phyloP scores from a whole-genome alignment of 2,888 invertebrate species.

The Parapristionchus giblindavisi region DNA sequence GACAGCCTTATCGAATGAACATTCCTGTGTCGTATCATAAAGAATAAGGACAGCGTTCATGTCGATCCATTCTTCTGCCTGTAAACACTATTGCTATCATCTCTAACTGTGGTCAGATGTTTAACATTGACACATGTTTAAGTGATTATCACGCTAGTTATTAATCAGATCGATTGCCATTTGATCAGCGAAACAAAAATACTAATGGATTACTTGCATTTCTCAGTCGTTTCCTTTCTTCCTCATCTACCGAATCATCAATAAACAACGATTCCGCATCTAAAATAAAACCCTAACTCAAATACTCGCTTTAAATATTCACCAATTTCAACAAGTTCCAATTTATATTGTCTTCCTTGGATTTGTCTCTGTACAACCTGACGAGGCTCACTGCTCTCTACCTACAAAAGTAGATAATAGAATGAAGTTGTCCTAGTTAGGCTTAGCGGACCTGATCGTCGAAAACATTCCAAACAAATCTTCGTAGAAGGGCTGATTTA shows the following conservation, averaged over 20 bases:
- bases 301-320: neutral
- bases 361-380: neutral
- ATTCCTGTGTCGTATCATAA: conserved; percentile 27
- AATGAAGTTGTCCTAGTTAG: too few species aligned
- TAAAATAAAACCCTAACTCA: neutral
- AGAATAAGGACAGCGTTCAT: conserved; percentile 21
- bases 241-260: conserved; percentile 13
- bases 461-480: conserved; percentile 30
- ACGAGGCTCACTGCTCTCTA: too few species aligned
- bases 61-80: conserved; percentile 29
- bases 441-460: neutral
- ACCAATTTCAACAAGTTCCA: neutral
- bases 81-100: neutral
- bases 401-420: too few species aligned
- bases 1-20: conserved; percentile 27
- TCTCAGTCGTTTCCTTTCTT: conserved; percentile 13
- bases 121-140: neutral
- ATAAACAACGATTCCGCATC: conserved; percentile 32
- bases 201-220: neutral
- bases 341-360: neutral
- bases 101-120: neutral
- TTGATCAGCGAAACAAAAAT: neutral
- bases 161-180: neutral
- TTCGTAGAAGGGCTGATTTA: conserved; percentile 15
- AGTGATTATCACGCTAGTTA: neutral